Conservation (phyloP, 2,113 vertebrate genomes). For the Orientallactaga bullata region DNA sequence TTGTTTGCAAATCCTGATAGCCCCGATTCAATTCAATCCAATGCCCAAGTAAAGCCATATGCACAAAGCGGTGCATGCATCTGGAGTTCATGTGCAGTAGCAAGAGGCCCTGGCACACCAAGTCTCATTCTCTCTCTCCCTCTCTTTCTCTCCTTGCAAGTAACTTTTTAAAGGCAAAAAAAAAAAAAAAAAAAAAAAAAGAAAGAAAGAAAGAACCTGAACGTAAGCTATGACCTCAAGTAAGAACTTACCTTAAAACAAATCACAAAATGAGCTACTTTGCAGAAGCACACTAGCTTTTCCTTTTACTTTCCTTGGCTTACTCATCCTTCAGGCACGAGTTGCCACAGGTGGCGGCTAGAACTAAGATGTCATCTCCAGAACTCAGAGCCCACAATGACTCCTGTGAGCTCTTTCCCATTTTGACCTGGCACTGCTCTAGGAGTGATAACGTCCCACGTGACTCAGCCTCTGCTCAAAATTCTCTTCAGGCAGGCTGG, state of each 20-base stretch:
- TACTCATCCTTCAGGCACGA: background rate
- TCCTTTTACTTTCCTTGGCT: background rate
- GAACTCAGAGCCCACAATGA: background rate
- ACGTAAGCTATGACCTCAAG: background rate
- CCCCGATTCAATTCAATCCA: too few species aligned
- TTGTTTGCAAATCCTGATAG: too few species aligned
- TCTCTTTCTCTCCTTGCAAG: too few species aligned
- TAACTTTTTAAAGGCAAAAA: too few species aligned
- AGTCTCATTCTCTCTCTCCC: too few species aligned
- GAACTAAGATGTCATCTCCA: background rate
- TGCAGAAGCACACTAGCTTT: background rate
- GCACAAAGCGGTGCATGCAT: too few species aligned
- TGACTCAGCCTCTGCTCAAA: background rate
- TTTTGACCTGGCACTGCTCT: background rate
- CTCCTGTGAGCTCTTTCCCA: background rate
- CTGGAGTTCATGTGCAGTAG: too few species aligned
- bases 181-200: too few species aligned
- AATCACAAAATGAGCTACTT: background rate
- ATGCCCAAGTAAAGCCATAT: too few species aligned
- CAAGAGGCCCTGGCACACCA: too few species aligned
- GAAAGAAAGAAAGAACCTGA: background rate
- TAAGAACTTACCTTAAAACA: slow-evolving; percentile 23
- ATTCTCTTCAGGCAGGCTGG: background rate
- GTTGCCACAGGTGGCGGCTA: background rate
- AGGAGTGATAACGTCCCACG: background rate